Conservation (phyloP, 1,140 invertebrate genomes). For the Coelopa frigida region DNA sequence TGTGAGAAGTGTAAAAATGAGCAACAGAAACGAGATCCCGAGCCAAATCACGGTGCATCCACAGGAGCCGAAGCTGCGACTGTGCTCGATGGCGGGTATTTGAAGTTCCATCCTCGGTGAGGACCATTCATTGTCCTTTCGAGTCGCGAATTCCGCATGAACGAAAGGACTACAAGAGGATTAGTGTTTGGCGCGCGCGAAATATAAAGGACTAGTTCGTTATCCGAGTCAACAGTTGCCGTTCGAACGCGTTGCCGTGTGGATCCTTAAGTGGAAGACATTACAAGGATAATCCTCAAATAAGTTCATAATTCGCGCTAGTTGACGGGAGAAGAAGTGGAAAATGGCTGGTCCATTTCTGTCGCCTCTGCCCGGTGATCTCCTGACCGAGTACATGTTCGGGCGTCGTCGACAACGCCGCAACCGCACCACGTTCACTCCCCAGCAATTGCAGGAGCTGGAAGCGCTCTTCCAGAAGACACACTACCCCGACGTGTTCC, state of each 20-base stretch:
- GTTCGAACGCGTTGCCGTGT: slow-evolving; percentile 27
- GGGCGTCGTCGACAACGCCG: slow-evolving; percentile 76
- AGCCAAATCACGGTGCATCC: slow-evolving; percentile 2
- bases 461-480: slow-evolving; percentile 92
- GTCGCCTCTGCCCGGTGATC: slow-evolving; percentile 72
- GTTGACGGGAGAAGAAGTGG: background rate
- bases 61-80: background rate
- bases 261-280: slow-evolving; percentile 2
- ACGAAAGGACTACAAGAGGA: background rate
- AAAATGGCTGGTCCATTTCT: slow-evolving; percentile 75
- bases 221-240: slow-evolving; percentile 33
- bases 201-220: slow-evolving; percentile 36
- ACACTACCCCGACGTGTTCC: slow-evolving; percentile 91
- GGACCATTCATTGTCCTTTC: too few relatives aligned
- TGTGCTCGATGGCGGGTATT: background rate
- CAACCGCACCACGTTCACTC: slow-evolving; percentile 90
- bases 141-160: too few relatives aligned
- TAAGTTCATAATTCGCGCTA: slow-evolving; percentile 1
- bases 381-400: slow-evolving; percentile 87
- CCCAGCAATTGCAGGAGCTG: slow-evolving; percentile 88
- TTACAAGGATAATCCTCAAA: slow-evolving; percentile 2
- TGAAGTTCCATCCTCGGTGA: too few relatives aligned
- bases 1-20: too few relatives aligned
- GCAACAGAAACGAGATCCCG: too few relatives aligned
- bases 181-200: slow-evolving; percentile 7